phyloP scores from a whole-genome alignment of 2,797 vertebrate species.

The Clamator glandarius region DNA sequence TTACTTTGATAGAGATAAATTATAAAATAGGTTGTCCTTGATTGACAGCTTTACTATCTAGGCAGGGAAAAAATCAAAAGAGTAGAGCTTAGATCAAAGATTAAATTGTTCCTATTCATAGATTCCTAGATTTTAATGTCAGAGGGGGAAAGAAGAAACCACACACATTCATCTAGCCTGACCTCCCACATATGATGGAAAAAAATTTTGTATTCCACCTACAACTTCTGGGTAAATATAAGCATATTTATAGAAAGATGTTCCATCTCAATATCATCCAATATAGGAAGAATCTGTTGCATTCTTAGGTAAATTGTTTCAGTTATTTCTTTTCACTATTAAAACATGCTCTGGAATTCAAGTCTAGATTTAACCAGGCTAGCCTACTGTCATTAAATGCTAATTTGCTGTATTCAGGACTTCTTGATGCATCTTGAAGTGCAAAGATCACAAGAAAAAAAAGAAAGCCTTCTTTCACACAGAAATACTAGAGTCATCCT shows the following conservation, averaged over 20 bases:
- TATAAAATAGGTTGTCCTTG: neutral
- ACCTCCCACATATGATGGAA: neutral
- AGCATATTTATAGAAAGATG: neutral
- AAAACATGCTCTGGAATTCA: neutral
- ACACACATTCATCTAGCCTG: neutral
- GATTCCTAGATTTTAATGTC: neutral
- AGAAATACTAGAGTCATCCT: neutral
- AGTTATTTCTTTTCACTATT: neutral
- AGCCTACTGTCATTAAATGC: neutral
- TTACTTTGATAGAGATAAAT: slow-evolving; percentile 6
- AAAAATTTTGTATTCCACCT: neutral
- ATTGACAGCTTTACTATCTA: slow-evolving; percentile 14
- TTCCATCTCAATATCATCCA: neutral
- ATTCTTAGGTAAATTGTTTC: neutral
- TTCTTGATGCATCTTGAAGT: neutral
- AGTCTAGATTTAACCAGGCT: neutral
- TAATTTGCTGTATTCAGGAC: neutral
- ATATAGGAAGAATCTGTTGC: neutral
- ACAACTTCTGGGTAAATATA: neutral
- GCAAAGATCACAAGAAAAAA: neutral
- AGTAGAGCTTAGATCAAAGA: neutral
- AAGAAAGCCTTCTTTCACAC: neutral
- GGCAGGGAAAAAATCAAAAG: neutral
- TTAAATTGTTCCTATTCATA: neutral
- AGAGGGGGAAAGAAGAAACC: neutral